Evolutionary conservation across 1,140 invertebrate genomes (phyloP).

Genomic region (Mylabris phalerata): DNA sequence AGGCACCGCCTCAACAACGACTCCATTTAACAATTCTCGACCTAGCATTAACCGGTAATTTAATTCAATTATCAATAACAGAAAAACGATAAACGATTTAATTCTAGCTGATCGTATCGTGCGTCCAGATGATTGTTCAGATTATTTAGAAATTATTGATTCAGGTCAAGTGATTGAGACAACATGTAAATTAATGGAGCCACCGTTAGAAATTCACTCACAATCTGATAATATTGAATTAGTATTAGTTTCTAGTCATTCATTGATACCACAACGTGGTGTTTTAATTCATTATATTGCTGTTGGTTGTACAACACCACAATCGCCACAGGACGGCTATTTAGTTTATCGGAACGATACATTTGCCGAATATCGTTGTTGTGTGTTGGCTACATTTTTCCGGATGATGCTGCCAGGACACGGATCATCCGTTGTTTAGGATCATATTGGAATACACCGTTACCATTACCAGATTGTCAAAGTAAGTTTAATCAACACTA

Average conservation of each 20-base stretch:
- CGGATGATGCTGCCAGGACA: conserved; percentile 47
- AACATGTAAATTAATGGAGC: conserved; percentile 31
- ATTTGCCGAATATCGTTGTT: conserved; percentile 54
- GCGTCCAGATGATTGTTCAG: conserved; percentile 24
- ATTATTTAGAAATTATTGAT: conserved; percentile 33
- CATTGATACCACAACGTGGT: conserved; percentile 28
- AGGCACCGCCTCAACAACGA: conserved; percentile 45
- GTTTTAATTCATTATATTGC: conserved; percentile 43
- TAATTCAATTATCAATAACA: neutral
- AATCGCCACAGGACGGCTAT: conserved; percentile 52
- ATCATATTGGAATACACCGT: conserved; percentile 51
- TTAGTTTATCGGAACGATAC: conserved; percentile 49
- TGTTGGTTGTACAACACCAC: conserved; percentile 51
- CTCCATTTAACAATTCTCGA: conserved; percentile 51
- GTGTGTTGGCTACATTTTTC: conserved; percentile 52
- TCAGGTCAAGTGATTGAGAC: conserved; percentile 29
- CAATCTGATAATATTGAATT: conserved; percentile 30
- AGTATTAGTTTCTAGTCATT: conserved; percentile 25
- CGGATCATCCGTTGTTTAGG: conserved; percentile 49
- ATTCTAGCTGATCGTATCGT: conserved; percentile 21
- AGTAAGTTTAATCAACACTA: conserved; percentile 44
- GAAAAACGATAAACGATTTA: too few species aligned
- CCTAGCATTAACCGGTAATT: conserved; percentile 50
- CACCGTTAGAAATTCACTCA: conserved; percentile 27
- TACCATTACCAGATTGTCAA: conserved; percentile 53